These are phyloP conservation scores for Tragopan temminckii DNA, from an alignment of 2,797 vertebrate species.

Conservation along the genomic window DNA sequence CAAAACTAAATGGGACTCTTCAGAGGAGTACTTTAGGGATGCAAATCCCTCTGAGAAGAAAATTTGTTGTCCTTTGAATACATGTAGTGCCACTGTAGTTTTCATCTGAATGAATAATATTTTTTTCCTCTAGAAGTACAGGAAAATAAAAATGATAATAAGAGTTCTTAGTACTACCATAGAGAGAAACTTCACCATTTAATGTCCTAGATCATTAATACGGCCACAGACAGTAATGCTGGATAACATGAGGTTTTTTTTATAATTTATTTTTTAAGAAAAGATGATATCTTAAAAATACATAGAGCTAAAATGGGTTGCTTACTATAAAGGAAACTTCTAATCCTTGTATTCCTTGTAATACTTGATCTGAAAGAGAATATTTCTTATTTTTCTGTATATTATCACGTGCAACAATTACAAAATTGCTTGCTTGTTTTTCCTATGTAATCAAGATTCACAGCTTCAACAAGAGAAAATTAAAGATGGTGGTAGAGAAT, in stretches of 20 bases:
- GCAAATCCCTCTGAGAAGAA: background rate
- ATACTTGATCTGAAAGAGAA: slow-evolving; percentile 5
- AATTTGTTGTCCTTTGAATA: background rate
- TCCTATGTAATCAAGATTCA: background rate
- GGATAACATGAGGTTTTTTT: background rate
- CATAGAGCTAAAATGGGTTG: background rate
- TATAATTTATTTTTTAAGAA: background rate
- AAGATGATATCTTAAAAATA: background rate
- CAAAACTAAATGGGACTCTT: background rate
- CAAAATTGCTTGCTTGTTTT: slow-evolving; percentile 18
- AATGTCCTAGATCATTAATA: background rate
- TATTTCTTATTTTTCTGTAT: slow-evolving; percentile 29
- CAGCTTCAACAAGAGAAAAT: slow-evolving; percentile 19
- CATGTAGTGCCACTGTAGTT: background rate
- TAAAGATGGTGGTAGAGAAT: background rate
- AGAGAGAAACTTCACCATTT: background rate
- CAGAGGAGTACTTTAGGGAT: background rate
- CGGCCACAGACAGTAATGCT: background rate
- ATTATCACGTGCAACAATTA: slow-evolving; percentile 6
- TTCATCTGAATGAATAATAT: background rate
- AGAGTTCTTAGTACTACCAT: background rate
- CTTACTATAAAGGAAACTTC: background rate
- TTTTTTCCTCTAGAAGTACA: background rate
- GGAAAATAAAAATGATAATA: slow-evolving; percentile 11
- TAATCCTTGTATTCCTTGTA: background rate